These are phyloP conservation scores for Holacanthus passer DNA, from an alignment of 2,113 vertebrate species.

Conservation along the genomic window DNA sequence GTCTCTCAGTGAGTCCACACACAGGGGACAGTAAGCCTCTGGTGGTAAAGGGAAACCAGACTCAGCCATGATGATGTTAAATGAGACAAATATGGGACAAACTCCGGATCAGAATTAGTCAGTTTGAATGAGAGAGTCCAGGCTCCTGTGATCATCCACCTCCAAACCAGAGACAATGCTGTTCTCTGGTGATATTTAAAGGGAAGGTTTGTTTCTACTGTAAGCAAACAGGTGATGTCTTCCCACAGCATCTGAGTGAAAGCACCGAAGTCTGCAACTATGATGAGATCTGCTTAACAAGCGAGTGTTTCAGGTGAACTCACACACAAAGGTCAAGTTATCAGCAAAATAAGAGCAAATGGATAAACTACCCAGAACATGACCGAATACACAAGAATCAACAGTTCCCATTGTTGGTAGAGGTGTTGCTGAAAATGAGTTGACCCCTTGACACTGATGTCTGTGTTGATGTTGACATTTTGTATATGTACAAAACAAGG, in stretches of 20 bases:
- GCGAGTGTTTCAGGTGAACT: conserved; percentile 22
- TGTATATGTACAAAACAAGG: conserved; percentile 11
- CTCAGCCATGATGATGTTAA: conserved; percentile 75
- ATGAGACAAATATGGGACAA: conserved; percentile 1
- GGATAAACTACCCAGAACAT: neutral
- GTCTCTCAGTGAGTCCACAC: conserved; percentile 73
- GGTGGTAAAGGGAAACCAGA: conserved; percentile 72
- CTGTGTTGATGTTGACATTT: neutral
- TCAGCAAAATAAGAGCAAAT: conserved; percentile 22
- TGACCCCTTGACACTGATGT: neutral
- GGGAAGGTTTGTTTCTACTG: conserved; percentile 62
- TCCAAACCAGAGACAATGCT: conserved; percentile 20
- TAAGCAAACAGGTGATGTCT: conserved; percentile 62
- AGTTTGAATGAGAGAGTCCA: neutral
- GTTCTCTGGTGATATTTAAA: conserved; percentile 60
- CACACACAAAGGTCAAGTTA: conserved; percentile 29
- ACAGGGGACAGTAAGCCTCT: conserved; percentile 79
- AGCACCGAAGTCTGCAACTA: conserved; percentile 26
- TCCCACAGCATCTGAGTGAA: conserved; percentile 49
- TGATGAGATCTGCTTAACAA: conserved; percentile 35
- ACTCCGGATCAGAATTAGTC: neutral
- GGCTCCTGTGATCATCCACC: neutral
- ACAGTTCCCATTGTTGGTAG: neutral
- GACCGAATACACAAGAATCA: neutral
- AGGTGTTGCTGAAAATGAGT: neutral